Base-by-base conservation (phyloP, 2,113 vertebrate species). In the Mesitornis unicolor region DNA sequence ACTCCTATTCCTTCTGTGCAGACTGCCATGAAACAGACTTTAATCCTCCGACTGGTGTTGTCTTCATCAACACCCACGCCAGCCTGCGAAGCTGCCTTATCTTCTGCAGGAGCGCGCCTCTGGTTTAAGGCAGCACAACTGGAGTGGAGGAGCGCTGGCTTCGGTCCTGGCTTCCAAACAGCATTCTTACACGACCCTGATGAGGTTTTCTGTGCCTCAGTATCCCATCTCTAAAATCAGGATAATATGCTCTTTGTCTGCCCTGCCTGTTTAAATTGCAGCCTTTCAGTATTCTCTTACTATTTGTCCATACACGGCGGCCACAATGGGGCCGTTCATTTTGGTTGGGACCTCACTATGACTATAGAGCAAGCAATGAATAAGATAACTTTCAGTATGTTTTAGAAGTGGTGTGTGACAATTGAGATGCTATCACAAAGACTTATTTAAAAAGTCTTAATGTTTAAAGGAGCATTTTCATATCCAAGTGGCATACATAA, bases 151-250 rank as follows among this genome's bases (percentile, higher is more conserved):
- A 77, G 80, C 75, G 25, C 35, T 84, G 76, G 86, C 67, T 96
- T 69, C 60, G 76, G 77, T 96, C 54, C 78, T 96, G 94, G 93
- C 70, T 94, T 50, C 68, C 2, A 3, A 95, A 88, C 75, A 94
- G 76, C 90, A 93, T 94, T 95, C 94, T 85, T 91, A 65, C 92
- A 93, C 63, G 82, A 91, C 82, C 63, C 47, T 45, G 89, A 94
- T 96, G 87, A 96, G 75, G 91, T 93, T 87, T 96, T 84, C 87
- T 96, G 93, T 90, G 94, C 95, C 91, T 95, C 93, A 93, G 91
- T 95, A 96, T 96, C 90, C 89, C 93, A 94, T 96, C 95, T 94
- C 87, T 95, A 96, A 96, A 96, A 94, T 90, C 70, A 71, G 75
- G 70, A 97, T 94, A 97, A 93, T 89, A 95, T 94, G 87, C 35